Conservation (phyloP, 2,888 invertebrate genomes). For the Cataglyphis albicans region DNA sequence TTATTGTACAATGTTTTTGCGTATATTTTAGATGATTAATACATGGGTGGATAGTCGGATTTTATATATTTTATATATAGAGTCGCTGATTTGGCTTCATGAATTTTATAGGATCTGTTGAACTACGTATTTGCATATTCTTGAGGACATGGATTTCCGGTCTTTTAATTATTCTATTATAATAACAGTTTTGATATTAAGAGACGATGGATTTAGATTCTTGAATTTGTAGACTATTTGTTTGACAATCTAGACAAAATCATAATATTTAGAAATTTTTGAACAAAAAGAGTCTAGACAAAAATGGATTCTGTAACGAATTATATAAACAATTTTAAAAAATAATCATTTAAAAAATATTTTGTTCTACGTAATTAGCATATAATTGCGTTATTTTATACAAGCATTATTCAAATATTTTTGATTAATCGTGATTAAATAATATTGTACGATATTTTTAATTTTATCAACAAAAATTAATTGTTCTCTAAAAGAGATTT, state of each 20-base stretch:
- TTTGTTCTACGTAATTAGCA: not conserved
- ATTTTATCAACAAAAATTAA: not conserved
- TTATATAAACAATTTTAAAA: not conserved
- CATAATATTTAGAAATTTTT: not conserved
- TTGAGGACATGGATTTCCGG: not conserved
- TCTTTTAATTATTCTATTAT: not conserved
- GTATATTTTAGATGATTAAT: conserved; percentile 10
- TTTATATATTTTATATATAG: conserved; percentile 2
- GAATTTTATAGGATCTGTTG: conserved; percentile 25
- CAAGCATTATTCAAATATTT: not conserved
- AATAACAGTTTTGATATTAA: not conserved
- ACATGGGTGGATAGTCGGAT: conserved; percentile 5
- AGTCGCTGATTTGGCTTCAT: conserved; percentile 23
- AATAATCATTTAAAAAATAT: not conserved
- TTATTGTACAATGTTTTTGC: not conserved
- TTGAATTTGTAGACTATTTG: not conserved
- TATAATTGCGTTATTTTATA: conserved; percentile 2
- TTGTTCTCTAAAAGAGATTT: not conserved
- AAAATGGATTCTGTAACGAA: not conserved
- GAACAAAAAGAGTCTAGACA: not conserved
- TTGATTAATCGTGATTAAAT: not conserved
- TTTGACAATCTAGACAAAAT: not conserved
- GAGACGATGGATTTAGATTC: not conserved
- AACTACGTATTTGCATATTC: conserved; percentile 28
- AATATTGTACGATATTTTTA: conserved; percentile 2